phyloP scores from a whole-genome alignment of 2,113 vertebrate genomes.

The Corvus cornix region DNA sequence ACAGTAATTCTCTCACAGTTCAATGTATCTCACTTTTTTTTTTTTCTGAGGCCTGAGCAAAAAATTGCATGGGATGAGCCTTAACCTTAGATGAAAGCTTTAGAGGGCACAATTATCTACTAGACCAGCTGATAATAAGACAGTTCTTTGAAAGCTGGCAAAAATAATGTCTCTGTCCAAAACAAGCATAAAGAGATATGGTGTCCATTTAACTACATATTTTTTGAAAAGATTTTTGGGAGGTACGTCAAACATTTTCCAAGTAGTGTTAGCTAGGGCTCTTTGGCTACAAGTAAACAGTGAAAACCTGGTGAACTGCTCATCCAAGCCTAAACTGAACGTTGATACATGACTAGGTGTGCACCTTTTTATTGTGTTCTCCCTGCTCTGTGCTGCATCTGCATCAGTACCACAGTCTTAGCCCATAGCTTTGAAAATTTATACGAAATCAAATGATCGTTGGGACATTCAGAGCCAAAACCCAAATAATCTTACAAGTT shows the following conservation, averaged over 20 bases:
- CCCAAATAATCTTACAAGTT: not conserved
- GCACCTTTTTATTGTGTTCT: not conserved
- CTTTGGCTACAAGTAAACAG: not conserved
- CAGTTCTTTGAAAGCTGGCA: not conserved
- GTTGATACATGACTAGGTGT: accelerated
- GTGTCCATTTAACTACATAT: not conserved
- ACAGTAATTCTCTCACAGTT: not conserved
- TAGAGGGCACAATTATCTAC: not conserved
- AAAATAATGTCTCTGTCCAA: not conserved
- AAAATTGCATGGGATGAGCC: not conserved
- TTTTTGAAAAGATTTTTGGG: not conserved
- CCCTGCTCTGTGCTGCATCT: not conserved
- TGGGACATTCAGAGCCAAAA: not conserved
- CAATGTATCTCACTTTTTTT: not conserved
- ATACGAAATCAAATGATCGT: not conserved
- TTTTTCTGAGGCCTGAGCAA: not conserved
- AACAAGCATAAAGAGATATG: not conserved
- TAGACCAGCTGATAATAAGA: not conserved
- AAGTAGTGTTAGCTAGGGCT: not conserved
- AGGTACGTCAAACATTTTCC: not conserved
- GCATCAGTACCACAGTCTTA: not conserved
- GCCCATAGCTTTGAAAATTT: not conserved
- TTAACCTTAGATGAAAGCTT: not conserved
- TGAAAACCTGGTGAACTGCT: not conserved
- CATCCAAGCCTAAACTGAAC: not conserved